A percentile compares a stretch with the other conserved stretches of the same genome.
Conservation (phyloP, 1,140 invertebrate genomes). For the Spodoptera frugiperda region DNA sequence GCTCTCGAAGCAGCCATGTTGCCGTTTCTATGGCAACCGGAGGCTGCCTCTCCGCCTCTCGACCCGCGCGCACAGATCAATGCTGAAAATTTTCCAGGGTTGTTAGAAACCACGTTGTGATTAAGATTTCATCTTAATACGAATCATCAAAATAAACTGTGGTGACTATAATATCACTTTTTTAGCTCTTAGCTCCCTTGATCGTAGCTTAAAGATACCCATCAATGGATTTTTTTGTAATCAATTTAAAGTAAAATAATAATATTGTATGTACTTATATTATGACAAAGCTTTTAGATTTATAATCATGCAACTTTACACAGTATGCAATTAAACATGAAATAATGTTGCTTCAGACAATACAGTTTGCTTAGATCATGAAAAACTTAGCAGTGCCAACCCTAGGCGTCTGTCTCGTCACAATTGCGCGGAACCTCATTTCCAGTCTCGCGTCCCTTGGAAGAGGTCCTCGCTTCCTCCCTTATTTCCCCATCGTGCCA, state of each 20-base stretch:
- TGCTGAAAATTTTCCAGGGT: conserved; percentile 72
- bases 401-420: conserved; percentile 63
- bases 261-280: too few species aligned
- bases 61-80: conserved; percentile 77
- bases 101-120: conserved; percentile 38
- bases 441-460: conserved; percentile 62
- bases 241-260: too few species aligned
- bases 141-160: too few species aligned
- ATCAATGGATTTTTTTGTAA: too few species aligned
- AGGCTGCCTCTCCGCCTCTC: conserved; percentile 68
- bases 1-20: conserved; percentile 53
- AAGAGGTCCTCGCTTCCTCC: conserved; percentile 63
- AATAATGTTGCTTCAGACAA: neutral
- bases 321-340: too few species aligned
- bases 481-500: conserved; percentile 53
- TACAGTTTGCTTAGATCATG: neutral
- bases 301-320: too few species aligned
- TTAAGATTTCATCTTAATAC: neutral
- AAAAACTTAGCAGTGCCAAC: conserved; percentile 56
- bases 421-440: conserved; percentile 78
- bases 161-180: too few species aligned
- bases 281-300: too few species aligned
- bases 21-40: conserved; percentile 74
- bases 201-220: too few species aligned
- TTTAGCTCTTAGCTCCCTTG: too few species aligned